A percentile compares a stretch with the other conserved stretches of the same genome.
Evolutionary conservation across 1,140 invertebrate species (phyloP).

Genomic region (Ridgeia piscesae): DNA sequence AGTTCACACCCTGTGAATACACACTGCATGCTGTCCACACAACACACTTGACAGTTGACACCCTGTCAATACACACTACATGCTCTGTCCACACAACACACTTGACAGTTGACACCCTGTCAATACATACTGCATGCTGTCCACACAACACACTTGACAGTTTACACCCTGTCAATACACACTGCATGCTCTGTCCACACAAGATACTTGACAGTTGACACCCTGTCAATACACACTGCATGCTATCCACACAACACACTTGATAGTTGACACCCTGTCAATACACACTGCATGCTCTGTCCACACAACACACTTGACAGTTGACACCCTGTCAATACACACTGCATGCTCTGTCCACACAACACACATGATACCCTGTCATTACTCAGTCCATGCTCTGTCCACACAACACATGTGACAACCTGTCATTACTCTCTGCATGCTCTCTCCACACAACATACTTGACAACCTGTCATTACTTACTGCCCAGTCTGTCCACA

Average conservation of each 20-base stretch:
- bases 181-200: background rate
- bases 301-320: background rate
- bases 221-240: background rate
- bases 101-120: too few relatives aligned
- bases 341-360: background rate
- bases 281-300: background rate
- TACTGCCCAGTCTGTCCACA: background rate
- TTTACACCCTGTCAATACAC: background rate
- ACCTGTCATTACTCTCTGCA: background rate
- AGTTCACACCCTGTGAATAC: too few relatives aligned
- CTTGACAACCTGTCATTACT: slow-evolving; percentile 1
- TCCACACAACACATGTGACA: background rate
- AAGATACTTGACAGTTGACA: background rate
- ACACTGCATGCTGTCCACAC: too few relatives aligned
- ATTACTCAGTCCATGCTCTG: background rate
- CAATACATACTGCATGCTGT: too few relatives aligned
- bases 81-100: too few relatives aligned
- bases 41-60: too few relatives aligned
- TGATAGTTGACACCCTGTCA: background rate
- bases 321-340: background rate
- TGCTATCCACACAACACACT: background rate
- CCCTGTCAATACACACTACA: too few relatives aligned
- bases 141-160: too few relatives aligned
- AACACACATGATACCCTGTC: background rate
- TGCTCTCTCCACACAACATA: background rate